A percentile compares a stretch with the other conserved stretches of the same genome.
Evolutionary conservation across 2,888 invertebrate species (phyloP).

Genomic region (Patella depressa): DNA sequence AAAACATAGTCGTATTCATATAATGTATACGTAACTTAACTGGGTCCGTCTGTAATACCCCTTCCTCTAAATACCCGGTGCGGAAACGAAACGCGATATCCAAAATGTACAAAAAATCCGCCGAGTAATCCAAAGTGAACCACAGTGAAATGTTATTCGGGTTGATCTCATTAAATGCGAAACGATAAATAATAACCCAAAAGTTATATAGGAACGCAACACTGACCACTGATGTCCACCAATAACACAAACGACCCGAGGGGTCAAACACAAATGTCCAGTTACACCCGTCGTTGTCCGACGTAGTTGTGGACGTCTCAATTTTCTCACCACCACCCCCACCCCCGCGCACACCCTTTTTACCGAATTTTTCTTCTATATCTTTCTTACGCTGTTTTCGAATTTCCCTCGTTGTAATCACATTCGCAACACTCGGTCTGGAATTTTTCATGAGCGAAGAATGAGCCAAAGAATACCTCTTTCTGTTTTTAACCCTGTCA

Average conservation of each 20-base stretch:
- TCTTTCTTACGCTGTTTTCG: constrained; percentile 71
- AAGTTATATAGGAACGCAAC: constrained; percentile 71
- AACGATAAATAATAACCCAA: constrained; percentile 90
- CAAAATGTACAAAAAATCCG: constrained; percentile 94
- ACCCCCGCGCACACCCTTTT: constrained; percentile 54
- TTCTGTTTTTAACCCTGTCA: constrained; percentile 60
- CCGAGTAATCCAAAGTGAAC: constrained; percentile 97
- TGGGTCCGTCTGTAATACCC: constrained; percentile 96
- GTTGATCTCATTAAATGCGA: constrained; percentile 96
- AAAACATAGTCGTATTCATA: constrained; percentile 97
- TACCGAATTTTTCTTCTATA: constrained; percentile 71
- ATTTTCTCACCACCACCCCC: constrained; percentile 22
- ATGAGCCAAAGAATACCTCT: constrained; percentile 81
- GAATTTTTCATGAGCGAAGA: constrained; percentile 77
- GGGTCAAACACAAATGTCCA: constrained; percentile 97
- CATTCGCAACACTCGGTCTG: constrained; percentile 73
- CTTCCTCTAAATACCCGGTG: constrained; percentile 97
- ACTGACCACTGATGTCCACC: constrained; percentile 71
- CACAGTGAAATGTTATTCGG: constrained; percentile 89
- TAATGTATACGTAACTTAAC: constrained; percentile 94
- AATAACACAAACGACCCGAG: constrained; percentile 84
- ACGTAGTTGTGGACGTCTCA: constrained; percentile 70
- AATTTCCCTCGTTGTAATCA: constrained; percentile 77
- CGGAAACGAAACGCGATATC: constrained; percentile 98
- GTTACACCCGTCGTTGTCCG: constrained; percentile 77